These are phyloP conservation scores for Podarcis raffonei DNA, from an alignment of 2,113 vertebrate species.

Conservation along the genomic window DNA sequence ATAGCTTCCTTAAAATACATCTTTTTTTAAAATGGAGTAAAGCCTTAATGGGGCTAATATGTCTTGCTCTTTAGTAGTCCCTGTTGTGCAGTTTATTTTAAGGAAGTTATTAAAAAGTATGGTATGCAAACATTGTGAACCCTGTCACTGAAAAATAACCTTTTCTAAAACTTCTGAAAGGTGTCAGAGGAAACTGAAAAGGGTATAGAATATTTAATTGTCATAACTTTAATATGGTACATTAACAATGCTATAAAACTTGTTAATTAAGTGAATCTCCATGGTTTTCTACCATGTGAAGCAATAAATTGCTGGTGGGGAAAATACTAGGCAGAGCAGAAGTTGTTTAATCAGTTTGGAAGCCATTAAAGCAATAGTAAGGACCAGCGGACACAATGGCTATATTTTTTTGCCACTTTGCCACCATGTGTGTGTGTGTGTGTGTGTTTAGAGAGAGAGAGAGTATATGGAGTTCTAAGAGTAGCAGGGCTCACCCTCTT, in stretches of 20 bases:
- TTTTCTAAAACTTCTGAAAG: slow-evolving; percentile 67
- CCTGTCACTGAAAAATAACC: slow-evolving; percentile 71
- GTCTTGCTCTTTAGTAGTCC: slow-evolving; percentile 56
- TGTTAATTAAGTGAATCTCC: slow-evolving; percentile 79
- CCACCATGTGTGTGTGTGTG: too few species aligned
- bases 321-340: slow-evolving; percentile 70
- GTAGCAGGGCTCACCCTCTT: not conserved
- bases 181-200: slow-evolving; percentile 71
- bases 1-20: slow-evolving; percentile 49
- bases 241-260: slow-evolving; percentile 75
- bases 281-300: slow-evolving; percentile 70
- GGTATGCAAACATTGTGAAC: slow-evolving; percentile 41
- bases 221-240: slow-evolving; percentile 76
- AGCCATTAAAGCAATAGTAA: slow-evolving; percentile 14
- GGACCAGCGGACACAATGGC: not conserved
- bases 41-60: slow-evolving; percentile 56
- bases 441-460: too few species aligned
- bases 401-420: not conserved
- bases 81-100: slow-evolving; percentile 52
- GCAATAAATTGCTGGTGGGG: slow-evolving; percentile 66
- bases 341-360: slow-evolving; percentile 65
- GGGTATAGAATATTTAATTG: slow-evolving; percentile 73
- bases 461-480: not conserved
- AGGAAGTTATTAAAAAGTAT: slow-evolving; percentile 55
- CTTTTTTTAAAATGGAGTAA: slow-evolving; percentile 46